phyloP scores from a whole-genome alignment of 2,113 vertebrate species.

The Siphamia tubifer region DNA sequence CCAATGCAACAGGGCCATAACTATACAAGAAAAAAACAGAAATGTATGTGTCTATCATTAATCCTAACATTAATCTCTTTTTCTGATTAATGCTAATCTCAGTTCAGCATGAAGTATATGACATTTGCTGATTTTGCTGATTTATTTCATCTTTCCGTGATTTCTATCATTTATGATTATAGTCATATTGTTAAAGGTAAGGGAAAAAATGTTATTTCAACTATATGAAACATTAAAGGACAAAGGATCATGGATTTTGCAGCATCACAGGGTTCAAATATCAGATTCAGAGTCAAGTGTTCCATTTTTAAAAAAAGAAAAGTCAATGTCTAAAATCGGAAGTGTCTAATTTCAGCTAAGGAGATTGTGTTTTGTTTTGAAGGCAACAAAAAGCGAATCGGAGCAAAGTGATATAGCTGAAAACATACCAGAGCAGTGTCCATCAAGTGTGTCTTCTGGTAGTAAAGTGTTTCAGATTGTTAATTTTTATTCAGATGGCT shows the following conservation, averaged over 20 bases:
- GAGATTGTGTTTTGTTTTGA: conserved; percentile 25
- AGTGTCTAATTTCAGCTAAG: conserved; percentile 29
- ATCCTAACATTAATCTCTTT: too few species aligned
- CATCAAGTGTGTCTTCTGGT: neutral
- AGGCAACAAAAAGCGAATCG: conserved; percentile 18
- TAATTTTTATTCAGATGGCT: neutral
- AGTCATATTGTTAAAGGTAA: neutral
- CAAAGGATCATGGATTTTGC: conserved; percentile 2
- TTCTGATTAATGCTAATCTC: too few species aligned
- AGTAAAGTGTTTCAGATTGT: conserved; percentile 1
- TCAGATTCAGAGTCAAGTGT: conserved; percentile 30
- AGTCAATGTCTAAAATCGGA: conserved; percentile 28
- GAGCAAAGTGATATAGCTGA: neutral
- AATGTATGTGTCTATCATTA: too few species aligned
- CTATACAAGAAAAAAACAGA: too few species aligned
- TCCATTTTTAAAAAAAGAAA: conserved; percentile 15
- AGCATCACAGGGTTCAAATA: conserved; percentile 8
- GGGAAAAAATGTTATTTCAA: neutral
- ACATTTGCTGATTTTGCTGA: too few species aligned
- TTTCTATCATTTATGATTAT: too few species aligned
- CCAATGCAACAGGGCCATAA: too few species aligned
- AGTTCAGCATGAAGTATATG: too few species aligned
- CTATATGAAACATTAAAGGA: too few species aligned
- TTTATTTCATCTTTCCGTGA: too few species aligned
- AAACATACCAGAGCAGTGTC: neutral